Conservation (phyloP, 2,888 invertebrate genomes). For the Dioctria rufipes region DNA sequence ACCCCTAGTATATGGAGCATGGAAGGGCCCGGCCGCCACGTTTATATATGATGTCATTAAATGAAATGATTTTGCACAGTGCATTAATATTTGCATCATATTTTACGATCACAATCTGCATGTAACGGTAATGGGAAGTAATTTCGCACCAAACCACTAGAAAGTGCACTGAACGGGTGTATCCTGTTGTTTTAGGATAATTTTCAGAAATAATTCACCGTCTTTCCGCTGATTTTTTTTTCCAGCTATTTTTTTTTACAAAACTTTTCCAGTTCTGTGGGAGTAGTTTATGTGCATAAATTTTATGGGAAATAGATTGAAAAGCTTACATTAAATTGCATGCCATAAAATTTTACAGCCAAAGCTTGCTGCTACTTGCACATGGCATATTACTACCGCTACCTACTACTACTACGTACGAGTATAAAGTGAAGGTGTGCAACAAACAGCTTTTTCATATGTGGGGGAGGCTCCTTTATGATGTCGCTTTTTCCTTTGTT, state of each 20-base stretch:
- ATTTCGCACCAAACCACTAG: conserved; percentile 54
- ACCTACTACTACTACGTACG: no score
- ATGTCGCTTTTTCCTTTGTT: conserved; percentile 32
- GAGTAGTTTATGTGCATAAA: conserved; percentile 54
- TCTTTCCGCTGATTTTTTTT: conserved; percentile 12
- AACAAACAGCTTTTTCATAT: conserved; percentile 3
- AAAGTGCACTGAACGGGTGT: conserved; percentile 47
- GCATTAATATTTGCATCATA: conserved; percentile 60
- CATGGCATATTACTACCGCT: background rate
- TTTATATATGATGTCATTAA: conserved; percentile 59
- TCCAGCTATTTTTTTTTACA: conserved; percentile 17
- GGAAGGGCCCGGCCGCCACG: background rate
- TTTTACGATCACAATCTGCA: conserved; percentile 59
- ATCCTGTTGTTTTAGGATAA: conserved; percentile 47
- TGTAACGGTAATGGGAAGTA: conserved; percentile 58
- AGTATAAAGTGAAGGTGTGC: background rate
- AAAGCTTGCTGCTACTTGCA: conserved; percentile 39
- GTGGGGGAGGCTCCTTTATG: background rate
- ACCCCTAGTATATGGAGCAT: background rate
- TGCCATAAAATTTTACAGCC: conserved; percentile 57
- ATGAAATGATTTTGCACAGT: conserved; percentile 59
- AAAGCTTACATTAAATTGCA: conserved; percentile 58
- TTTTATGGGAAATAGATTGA: conserved; percentile 57
- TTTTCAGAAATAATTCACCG: conserved; percentile 26
- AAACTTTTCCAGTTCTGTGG: conserved; percentile 10